Conservation (phyloP, 2,888 invertebrate species). For the Magallana nippona region DNA sequence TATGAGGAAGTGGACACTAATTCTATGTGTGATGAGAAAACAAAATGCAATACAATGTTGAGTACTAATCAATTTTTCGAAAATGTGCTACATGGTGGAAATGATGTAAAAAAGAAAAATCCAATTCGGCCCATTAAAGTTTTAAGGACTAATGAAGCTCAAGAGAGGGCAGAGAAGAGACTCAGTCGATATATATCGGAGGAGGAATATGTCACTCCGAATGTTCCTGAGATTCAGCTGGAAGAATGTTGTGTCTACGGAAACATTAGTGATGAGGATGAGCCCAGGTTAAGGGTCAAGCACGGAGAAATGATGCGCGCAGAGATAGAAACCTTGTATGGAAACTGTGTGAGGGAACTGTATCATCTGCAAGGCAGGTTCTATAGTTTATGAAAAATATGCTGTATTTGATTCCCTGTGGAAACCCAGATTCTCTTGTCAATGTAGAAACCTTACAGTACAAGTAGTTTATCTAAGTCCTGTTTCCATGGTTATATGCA, state of each 20-base stretch:
- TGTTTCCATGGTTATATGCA: no score
- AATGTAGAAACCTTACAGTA: no score
- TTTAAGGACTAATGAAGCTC: background rate
- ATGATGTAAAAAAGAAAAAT: background rate
- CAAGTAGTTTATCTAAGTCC: no score
- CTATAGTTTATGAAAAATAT: background rate
- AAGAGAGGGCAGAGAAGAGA: slow-evolving; percentile 2
- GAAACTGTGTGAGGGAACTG: slow-evolving; percentile 3
- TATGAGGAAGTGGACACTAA: slow-evolving; percentile 15
- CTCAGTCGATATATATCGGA: slow-evolving; percentile 14
- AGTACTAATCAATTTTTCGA: background rate
- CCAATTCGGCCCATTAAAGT: background rate
- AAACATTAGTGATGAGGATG: slow-evolving; percentile 6
- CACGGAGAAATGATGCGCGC: background rate
- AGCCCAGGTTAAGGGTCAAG: background rate
- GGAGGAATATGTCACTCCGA: slow-evolving; percentile 18
- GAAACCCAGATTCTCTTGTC: no score
- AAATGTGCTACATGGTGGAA: slow-evolving; percentile 6
- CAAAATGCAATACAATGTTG: background rate
- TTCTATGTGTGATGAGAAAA: background rate
- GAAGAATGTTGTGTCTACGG: slow-evolving; percentile 18
- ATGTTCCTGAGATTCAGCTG: slow-evolving; percentile 18
- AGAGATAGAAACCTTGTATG: slow-evolving; percentile 17
- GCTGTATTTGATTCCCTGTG: no score
- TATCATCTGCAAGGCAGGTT: slow-evolving; percentile 5